Percentiles rank a stretch among this genome's conserved stretches.
These are phyloP conservation scores for Spilosoma lubricipeda DNA, from an alignment of 2,888 invertebrate genomes.

Conservation along the genomic window DNA sequence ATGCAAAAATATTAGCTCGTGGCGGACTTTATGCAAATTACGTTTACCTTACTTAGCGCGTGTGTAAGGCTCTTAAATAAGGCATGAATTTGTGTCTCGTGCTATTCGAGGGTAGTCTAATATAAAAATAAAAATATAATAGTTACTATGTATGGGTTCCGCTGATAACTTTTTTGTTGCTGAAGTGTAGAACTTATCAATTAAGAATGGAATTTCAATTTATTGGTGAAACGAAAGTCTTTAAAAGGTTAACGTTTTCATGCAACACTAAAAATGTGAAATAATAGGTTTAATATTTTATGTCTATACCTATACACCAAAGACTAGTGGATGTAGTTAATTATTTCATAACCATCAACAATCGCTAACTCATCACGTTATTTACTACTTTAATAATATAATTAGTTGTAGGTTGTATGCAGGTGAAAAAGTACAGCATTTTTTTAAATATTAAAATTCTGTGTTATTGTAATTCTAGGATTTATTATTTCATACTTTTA, in stretches of 20 bases:
- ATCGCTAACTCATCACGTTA: too few species aligned
- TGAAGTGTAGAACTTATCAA: neutral
- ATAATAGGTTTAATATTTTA: too few species aligned
- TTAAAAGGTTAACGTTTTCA: neutral
- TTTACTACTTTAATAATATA: too few species aligned
- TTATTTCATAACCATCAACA: too few species aligned
- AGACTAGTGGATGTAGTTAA: too few species aligned
- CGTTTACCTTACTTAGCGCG: slow-evolving; percentile 71
- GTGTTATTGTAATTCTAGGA: too few species aligned
- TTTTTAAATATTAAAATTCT: too few species aligned
- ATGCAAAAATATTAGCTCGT: slow-evolving; percentile 85
- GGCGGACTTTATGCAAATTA: slow-evolving; percentile 83
- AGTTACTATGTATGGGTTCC: slow-evolving; percentile 37
- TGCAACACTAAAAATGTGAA: neutral
- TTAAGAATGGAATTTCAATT: neutral
- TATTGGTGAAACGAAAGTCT: neutral
- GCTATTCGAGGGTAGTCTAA: slow-evolving; percentile 70
- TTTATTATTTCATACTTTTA: too few species aligned
- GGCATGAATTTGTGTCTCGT: slow-evolving; percentile 70
- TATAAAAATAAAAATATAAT: slow-evolving; percentile 62
- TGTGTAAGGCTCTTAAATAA: slow-evolving; percentile 72
- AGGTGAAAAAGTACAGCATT: too few species aligned
- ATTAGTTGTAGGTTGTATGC: too few species aligned
- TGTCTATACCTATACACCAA: too few species aligned
- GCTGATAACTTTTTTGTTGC: slow-evolving; percentile 4